Evolutionary conservation across 2,113 vertebrate genomes (phyloP).

Genomic region (Cyphomyrus discorhynchus): DNA sequence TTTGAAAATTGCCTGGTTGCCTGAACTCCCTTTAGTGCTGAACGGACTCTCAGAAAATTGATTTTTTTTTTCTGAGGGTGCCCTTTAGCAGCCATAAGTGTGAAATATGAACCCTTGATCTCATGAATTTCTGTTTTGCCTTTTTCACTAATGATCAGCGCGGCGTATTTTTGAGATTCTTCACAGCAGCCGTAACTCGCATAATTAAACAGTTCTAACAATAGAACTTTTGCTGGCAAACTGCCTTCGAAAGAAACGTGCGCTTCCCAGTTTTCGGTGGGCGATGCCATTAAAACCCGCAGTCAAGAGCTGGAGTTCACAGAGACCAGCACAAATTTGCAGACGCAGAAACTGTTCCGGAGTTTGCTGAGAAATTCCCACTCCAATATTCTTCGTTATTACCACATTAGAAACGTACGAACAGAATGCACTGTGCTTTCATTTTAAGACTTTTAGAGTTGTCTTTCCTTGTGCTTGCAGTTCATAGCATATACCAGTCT

Average conservation of each 20-base stretch:
- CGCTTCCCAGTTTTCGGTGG: slow-evolving; percentile 70
- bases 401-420: slow-evolving; percentile 64
- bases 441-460: neutral
- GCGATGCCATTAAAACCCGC: slow-evolving; percentile 73
- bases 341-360: neutral
- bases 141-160: slow-evolving; percentile 91
- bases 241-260: slow-evolving; percentile 66
- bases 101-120: slow-evolving; percentile 99
- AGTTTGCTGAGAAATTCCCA: neutral
- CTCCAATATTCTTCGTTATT: neutral
- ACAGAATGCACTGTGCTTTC: slow-evolving; percentile 44
- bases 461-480: neutral
- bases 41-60: slow-evolving; percentile 98
- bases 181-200: slow-evolving; percentile 81
- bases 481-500: neutral
- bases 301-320: neutral
- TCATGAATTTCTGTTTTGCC: slow-evolving; percentile 70
- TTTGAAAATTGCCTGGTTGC: slow-evolving; percentile 97
- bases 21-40: slow-evolving; percentile 89
- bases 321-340: neutral
- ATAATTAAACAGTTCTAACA: slow-evolving; percentile 98
- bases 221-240: slow-evolving; percentile 90
- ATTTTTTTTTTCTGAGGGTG: slow-evolving; percentile 96
- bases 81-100: slow-evolving; percentile 95
- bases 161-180: slow-evolving; percentile 88